A percentile compares a stretch with the other conserved stretches of the same genome.
These are phyloP conservation scores for Cheirogaleus major DNA, from an alignment of 2,797 vertebrate genomes.

Conservation along the genomic window DNA sequence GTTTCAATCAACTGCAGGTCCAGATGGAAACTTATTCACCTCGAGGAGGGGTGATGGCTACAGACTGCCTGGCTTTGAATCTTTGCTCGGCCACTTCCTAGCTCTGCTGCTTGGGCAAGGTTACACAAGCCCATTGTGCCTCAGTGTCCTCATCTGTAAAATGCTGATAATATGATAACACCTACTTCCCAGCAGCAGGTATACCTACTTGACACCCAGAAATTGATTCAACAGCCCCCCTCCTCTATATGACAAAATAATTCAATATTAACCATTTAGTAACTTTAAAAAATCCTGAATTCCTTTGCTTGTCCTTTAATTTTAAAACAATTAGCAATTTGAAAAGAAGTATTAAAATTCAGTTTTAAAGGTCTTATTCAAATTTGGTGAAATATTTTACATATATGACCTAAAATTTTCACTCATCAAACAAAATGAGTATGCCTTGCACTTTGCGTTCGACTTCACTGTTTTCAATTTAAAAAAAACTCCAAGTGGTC, in stretches of 20 bases:
- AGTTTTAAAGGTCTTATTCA: neutral
- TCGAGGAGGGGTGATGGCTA: neutral
- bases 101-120: neutral
- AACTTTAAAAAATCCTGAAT: neutral
- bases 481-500: neutral
- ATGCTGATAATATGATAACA: neutral
- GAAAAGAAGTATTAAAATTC: neutral
- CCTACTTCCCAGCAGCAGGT: neutral
- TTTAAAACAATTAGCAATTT: neutral
- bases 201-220: neutral
- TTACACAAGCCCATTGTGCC: neutral
- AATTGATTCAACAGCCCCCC: neutral
- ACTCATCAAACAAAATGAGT: neutral
- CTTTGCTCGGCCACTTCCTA: neutral
- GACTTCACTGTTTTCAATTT: neutral
- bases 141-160: neutral
- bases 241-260: neutral
- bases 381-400: neutral
- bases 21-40: neutral
- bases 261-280: neutral
- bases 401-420: neutral
- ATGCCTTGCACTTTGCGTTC: neutral
- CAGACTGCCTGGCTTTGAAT: neutral
- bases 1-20: neutral
- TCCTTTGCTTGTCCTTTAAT: neutral